phyloP scores from a whole-genome alignment of 2,888 invertebrate genomes.

The Alsophila aescularia region DNA sequence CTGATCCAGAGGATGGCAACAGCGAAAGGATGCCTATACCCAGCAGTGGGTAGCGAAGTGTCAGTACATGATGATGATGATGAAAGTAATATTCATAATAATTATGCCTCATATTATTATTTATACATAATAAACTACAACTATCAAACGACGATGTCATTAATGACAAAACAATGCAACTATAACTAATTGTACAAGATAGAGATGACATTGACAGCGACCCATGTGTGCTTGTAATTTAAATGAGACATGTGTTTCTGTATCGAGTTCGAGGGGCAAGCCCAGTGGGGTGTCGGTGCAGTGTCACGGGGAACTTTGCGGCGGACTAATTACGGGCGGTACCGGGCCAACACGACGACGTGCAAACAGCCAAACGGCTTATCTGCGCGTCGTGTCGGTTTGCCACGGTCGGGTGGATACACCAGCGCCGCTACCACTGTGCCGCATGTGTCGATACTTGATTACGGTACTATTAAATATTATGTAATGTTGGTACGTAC shows the following conservation, averaged over 20 bases:
- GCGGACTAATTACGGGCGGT: slow-evolving; percentile 69
- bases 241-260: slow-evolving; percentile 29
- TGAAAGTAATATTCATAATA: no score
- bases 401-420: slow-evolving; percentile 38
- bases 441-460: not conserved
- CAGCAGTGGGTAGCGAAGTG: no score
- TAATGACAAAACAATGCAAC: not conserved
- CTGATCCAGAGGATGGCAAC: no score
- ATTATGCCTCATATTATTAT: no score
- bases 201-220: not conserved
- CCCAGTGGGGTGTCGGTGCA: slow-evolving; percentile 59
- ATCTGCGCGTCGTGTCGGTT: slow-evolving; percentile 56
- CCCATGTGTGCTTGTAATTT: slow-evolving; percentile 23
- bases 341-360: slow-evolving; percentile 57
- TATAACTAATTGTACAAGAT: no score
- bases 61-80: no score
- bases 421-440: slow-evolving; percentile 26
- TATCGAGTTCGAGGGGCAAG: slow-evolving; percentile 44
- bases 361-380: slow-evolving; percentile 68
- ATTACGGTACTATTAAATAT: no score
- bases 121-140: no score
- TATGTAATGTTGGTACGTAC: no score
- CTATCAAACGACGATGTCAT: no score
- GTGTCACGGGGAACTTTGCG: slow-evolving; percentile 66
- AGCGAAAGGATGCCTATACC: no score